phyloP scores from a whole-genome alignment of 1,140 invertebrate genomes.

The Drosophila orena region DNA sequence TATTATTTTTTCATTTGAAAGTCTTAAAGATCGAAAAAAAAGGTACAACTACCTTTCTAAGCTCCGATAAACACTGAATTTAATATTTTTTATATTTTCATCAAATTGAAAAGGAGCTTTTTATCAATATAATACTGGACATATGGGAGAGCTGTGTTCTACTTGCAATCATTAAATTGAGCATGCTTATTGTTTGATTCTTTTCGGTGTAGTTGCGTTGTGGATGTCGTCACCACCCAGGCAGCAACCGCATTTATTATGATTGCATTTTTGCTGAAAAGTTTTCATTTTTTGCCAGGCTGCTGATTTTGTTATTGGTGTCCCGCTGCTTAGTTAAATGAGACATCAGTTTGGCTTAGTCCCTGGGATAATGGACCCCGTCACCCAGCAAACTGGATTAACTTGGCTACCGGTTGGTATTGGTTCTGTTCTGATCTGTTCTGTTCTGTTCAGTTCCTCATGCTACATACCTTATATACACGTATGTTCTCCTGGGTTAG shows the following conservation, averaged over 20 bases:
- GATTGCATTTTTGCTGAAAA: constrained; percentile 78
- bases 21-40: no score
- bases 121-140: no score
- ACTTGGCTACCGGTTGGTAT: constrained; percentile 55
- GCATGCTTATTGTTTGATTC: no score
- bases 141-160: no score
- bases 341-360: constrained; percentile 67
- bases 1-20: no score
- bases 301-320: constrained; percentile 29
- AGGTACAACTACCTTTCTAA: no score
- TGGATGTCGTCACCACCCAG: constrained; percentile 63
- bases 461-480: neutral
- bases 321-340: constrained; percentile 79
- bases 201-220: neutral
- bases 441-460: no score
- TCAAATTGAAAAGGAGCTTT: no score
- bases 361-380: constrained; percentile 9
- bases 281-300: constrained; percentile 6
- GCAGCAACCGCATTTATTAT: constrained; percentile 78
- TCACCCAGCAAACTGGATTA: constrained; percentile 39
- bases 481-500: constrained; percentile 27
- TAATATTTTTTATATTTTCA: no score
- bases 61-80: no score
- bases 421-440: neutral
- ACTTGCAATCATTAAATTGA: no score